phyloP scores from a whole-genome alignment of 2,113 vertebrate species.

The Nicator chloris region DNA sequence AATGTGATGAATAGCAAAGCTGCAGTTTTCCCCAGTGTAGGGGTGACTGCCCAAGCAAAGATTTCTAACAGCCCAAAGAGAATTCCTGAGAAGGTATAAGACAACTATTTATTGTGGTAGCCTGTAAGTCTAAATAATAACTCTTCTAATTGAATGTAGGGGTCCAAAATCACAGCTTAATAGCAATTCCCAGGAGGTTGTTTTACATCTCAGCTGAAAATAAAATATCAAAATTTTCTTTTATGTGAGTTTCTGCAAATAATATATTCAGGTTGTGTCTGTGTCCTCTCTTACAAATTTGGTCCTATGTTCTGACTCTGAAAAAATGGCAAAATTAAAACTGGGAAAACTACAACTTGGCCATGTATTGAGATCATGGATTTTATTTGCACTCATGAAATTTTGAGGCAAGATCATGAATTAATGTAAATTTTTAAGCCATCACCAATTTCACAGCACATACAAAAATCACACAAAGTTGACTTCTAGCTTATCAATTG shows the following conservation, averaged over 20 bases:
- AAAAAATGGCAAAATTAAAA: neutral
- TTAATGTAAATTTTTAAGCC: neutral
- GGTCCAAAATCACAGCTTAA: neutral
- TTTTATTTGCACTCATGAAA: neutral
- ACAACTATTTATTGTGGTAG: neutral
- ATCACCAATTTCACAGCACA: neutral
- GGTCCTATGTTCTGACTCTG: neutral
- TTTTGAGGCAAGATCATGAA: neutral
- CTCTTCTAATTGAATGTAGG: neutral
- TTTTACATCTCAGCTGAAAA: neutral
- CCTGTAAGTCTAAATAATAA: neutral
- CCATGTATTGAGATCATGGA: neutral
- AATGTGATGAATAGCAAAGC: neutral
- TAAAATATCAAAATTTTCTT: neutral
- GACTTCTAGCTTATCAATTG: neutral
- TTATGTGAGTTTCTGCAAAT: neutral
- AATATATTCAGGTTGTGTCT: neutral
- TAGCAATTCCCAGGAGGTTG: neutral
- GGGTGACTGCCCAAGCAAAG: neutral
- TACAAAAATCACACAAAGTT: neutral
- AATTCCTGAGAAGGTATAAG: neutral
- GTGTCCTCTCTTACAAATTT: neutral
- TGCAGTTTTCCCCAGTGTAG: neutral
- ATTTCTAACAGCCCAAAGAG: neutral
- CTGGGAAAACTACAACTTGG: neutral